Base-by-base conservation (phyloP, 2,113 vertebrate genomes). In the Orcinus orca region DNA sequence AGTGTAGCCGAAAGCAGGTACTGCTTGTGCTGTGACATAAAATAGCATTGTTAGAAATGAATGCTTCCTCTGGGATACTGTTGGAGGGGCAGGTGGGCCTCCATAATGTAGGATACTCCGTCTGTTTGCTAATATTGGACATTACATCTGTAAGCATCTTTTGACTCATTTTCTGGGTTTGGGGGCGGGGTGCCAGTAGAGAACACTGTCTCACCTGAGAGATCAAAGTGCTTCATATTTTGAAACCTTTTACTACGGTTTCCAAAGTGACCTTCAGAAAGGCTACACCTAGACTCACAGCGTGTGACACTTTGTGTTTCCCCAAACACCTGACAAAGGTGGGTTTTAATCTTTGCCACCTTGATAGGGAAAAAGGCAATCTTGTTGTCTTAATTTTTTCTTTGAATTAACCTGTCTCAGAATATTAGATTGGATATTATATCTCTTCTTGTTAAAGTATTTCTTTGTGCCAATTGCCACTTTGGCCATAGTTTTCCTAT, bases 21-120 rank as follows among this genome's bases (percentile, higher is more conserved):
- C 11, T 14, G 3, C 23, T 25, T 6, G n/a, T 18, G 7, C 18
- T 5, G 2, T 15, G 62, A 5, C 1, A 2, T 1, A 50, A 29
- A 33, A 2, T 0, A 1, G 25, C 15, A 1, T 1, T 5, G 2
- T 4, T 15, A 62, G 36, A n/a, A 11, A 25, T 0, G 20, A 33
- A 6, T 1, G 0, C 25, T 0, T 50, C 8, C 33, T n/a, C 12
- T 36, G 1, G 3, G 3, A 1, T 1, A 0, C 3, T 5, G 38
- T 0, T 6, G 6, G 29, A 21, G 25, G 2, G 53, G 13, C 33
- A 81, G 23, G 23, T 36, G n/a, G 53, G 23, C 33, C 21, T 80
- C n/a, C 4, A 8, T 9, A 8, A 25, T 3, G 23, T 0, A 36
- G 77, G 36, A 4, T 3, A 21, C 7, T 8, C 53, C 6, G 41